phyloP scores from a whole-genome alignment of 2,888 invertebrate species.

The Drosophila anceps region DNA sequence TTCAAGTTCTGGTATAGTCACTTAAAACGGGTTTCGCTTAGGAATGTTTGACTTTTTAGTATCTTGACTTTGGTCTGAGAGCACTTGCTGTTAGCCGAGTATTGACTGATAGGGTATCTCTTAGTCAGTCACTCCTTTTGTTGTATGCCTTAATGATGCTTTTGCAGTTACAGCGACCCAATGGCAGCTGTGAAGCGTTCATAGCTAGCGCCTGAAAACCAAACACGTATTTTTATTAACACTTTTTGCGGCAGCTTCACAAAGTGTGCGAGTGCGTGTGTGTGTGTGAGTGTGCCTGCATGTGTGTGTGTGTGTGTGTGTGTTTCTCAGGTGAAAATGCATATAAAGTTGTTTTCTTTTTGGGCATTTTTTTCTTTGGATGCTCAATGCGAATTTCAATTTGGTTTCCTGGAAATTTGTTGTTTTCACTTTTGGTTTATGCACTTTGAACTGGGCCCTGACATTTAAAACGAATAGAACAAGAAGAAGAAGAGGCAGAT shows the following conservation, averaged over 20 bases:
- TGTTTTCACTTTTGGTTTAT: not conserved
- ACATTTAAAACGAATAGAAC: slow-evolving; percentile 28
- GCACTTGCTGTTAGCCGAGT: not conserved
- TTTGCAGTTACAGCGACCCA: slow-evolving; percentile 24
- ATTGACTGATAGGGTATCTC: not conserved
- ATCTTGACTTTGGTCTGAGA: not conserved
- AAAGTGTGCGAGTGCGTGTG: slow-evolving; percentile 5
- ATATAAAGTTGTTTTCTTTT: slow-evolving; percentile 49
- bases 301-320: slow-evolving; percentile 20
- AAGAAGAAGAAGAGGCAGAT: not conserved
- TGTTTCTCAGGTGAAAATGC: slow-evolving; percentile 17
- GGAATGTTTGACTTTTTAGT: not conserved
- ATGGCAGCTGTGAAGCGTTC: slow-evolving; percentile 31
- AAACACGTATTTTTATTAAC: slow-evolving; percentile 64
- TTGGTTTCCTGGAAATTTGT: slow-evolving; percentile 7
- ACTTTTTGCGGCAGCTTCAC: slow-evolving; percentile 58
- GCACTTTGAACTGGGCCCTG: slow-evolving; percentile 23
- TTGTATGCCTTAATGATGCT: slow-evolving; percentile 43
- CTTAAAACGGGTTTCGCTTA: not conserved
- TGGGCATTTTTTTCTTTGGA: slow-evolving; percentile 18
- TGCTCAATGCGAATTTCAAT: slow-evolving; percentile 40
- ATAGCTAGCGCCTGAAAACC: slow-evolving; percentile 13
- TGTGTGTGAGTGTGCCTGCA: slow-evolving; percentile 1
- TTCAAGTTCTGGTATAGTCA: not conserved
- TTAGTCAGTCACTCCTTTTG: not conserved